Base-by-base conservation (phyloP, 2,797 vertebrate genomes). In the Rhadinocentrus ornatus region DNA sequence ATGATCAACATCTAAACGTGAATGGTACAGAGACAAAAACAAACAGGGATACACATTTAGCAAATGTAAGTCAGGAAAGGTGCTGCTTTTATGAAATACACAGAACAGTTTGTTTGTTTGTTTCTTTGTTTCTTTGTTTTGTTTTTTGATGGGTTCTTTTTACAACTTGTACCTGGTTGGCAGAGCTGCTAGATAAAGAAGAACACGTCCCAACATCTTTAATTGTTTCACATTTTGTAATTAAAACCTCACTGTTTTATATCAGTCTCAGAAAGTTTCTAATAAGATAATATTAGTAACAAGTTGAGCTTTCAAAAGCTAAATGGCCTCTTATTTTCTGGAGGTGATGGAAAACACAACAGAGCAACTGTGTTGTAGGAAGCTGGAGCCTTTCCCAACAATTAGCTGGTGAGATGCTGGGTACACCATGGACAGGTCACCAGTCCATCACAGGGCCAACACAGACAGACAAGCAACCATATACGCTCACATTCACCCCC, bases 21-120 rank as follows among this genome's bases (percentile, higher is more conserved):
- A 27, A 34, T 52, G 46, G 56, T 79, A 35, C 22, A 34, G 56
- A 39, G 52, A 66, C 44, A 41, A 9, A 11, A 53, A 7, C 13
- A 54, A 68, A 55, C 32, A 55, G 26, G 20, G 39, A 44, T 52
- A 34, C 55, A 3, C 6, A 31, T 72, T 71, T 48, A 53, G 35
- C 22, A 48, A 31, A 29, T 41, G 15, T 62, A 53, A 53, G 20
- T 32, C 57, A 27, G 29, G 48, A 20, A 2, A 32, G 56, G 34
- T 61, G 22, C 11, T 10, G 7, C 41, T 54, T 66, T 41, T 15
- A 69, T 60, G 29, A 26, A 35, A 15, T 4, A 0, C 29, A 70
- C 0, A 56, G 34, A 53, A 16, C 2, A 9, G 34, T 34, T n/a
- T n/a, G n/a, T n/a, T n/a, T n/a, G n/a, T n/a, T n/a, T n/a, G n/a